Evolutionary conservation across 2,888 invertebrate genomes (phyloP).

Genomic region (Conistra vaccinii): DNA sequence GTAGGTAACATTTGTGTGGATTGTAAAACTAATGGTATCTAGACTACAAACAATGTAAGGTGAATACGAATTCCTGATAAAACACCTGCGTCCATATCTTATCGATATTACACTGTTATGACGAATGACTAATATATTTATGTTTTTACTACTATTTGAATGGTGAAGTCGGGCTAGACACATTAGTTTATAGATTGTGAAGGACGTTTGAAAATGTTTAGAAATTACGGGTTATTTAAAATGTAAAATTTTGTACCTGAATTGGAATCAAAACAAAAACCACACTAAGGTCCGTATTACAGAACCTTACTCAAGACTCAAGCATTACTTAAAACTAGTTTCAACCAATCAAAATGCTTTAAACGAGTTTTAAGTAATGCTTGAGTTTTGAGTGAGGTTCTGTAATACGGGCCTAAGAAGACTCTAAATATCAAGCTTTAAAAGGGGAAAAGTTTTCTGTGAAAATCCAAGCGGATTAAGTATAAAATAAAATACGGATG

Average conservation of each 20-base stretch:
- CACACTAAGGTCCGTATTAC: too few species aligned
- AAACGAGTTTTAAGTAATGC: too few species aligned
- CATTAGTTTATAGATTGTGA: not conserved
- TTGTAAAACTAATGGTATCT: conserved; percentile 15
- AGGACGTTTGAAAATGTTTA: not conserved
- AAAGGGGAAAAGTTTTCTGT: not conserved
- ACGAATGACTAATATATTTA: conserved; percentile 16
- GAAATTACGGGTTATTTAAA: not conserved
- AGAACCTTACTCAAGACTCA: too few species aligned
- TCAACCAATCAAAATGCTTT: too few species aligned
- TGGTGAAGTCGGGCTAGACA: conserved; percentile 1
- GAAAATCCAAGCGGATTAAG: not conserved
- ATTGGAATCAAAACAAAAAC: not conserved
- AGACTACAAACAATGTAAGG: conserved; percentile 4
- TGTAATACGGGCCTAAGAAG: too few species aligned
- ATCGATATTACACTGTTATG: conserved; percentile 39
- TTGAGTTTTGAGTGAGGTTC: too few species aligned
- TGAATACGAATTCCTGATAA: conserved; percentile 22
- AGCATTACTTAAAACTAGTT: too few species aligned
- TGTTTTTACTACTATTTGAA: conserved; percentile 19
- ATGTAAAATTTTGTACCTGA: not conserved
- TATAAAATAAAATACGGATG: conserved; percentile 20
- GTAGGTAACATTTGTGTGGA: conserved; percentile 1
- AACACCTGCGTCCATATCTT: conserved; percentile 53
- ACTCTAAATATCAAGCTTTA: too few species aligned